phyloP scores from a whole-genome alignment of 2,888 invertebrate genomes.

The Brachynemurus nebulosus region DNA sequence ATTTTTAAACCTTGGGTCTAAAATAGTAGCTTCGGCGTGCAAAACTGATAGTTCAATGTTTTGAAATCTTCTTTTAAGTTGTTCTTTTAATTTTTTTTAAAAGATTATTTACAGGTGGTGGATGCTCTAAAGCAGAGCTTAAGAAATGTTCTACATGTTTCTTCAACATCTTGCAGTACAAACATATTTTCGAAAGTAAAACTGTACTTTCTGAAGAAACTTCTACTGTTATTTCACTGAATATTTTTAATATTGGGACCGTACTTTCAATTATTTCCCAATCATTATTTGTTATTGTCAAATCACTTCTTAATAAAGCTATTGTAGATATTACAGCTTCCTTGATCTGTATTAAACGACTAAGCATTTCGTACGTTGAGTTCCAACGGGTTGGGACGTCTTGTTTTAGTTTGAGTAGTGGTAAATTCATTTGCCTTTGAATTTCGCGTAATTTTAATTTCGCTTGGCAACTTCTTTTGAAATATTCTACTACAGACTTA shows the following conservation, averaged over 20 bases:
- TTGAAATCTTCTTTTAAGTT: background rate
- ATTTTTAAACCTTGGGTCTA: background rate
- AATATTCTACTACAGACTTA: constrained; percentile 15
- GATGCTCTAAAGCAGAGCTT: too few species aligned
- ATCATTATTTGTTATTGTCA: background rate
- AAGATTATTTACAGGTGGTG: too few species aligned
- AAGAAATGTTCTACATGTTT: too few species aligned
- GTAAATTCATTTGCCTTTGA: constrained; percentile 11
- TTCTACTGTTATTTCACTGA: background rate
- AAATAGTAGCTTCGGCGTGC: background rate
- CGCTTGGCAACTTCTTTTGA: constrained; percentile 14
- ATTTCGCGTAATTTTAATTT: constrained; percentile 12
- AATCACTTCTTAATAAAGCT: background rate
- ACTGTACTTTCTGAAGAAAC: too few species aligned
- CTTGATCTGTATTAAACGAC: constrained; percentile 12
- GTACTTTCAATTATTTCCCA: background rate
- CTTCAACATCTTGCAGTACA: too few species aligned
- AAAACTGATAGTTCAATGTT: background rate
- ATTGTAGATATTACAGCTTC: constrained; percentile 1
- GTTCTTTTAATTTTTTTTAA: too few species aligned
- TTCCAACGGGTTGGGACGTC: constrained; percentile 10
- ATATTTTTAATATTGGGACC: background rate
- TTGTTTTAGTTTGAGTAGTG: constrained; percentile 9
- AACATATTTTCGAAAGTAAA: too few species aligned
- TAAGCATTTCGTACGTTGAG: constrained; percentile 12